phyloP scores from a whole-genome alignment of 2,113 vertebrate species.

The Daboia siamensis region DNA sequence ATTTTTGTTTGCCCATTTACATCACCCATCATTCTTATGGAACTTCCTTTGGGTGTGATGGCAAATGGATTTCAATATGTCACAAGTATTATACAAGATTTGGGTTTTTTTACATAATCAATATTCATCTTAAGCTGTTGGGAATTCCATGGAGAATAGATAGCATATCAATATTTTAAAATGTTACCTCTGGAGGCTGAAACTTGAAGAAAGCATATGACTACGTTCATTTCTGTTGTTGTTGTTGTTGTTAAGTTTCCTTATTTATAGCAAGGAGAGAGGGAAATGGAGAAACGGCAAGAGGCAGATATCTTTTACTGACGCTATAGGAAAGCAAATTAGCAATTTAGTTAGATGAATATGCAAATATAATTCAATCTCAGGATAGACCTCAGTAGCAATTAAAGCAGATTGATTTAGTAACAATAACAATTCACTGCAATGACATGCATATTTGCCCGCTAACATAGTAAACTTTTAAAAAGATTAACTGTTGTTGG shows the following conservation, averaged over 20 bases:
- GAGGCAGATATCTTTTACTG: not conserved
- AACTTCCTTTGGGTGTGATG: not conserved
- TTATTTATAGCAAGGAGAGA: not conserved
- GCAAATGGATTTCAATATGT: not conserved
- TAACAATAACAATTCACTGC: not conserved
- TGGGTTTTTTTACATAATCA: not conserved
- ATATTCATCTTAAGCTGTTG: not conserved
- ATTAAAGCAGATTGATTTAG: not conserved
- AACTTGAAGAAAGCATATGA: not conserved
- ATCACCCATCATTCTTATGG: not conserved
- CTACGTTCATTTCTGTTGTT: not conserved
- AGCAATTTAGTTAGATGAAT: not conserved
- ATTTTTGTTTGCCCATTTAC: not conserved
- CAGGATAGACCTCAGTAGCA: not conserved
- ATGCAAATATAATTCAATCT: not conserved
- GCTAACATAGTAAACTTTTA: not conserved
- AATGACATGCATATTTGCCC: not conserved
- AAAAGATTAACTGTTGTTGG: not conserved
- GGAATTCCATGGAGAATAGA: not conserved
- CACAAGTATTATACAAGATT: not conserved
- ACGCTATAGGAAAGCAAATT: not conserved
- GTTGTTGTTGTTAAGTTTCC: not conserved
- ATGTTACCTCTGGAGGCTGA: not conserved
- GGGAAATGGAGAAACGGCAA: not conserved
- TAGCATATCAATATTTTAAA: not conserved